Percentiles rank a stretch among this genome's conserved stretches.
Evolutionary conservation across 2,888 invertebrate species (phyloP).

Genomic region (Cybosia mesomella): DNA sequence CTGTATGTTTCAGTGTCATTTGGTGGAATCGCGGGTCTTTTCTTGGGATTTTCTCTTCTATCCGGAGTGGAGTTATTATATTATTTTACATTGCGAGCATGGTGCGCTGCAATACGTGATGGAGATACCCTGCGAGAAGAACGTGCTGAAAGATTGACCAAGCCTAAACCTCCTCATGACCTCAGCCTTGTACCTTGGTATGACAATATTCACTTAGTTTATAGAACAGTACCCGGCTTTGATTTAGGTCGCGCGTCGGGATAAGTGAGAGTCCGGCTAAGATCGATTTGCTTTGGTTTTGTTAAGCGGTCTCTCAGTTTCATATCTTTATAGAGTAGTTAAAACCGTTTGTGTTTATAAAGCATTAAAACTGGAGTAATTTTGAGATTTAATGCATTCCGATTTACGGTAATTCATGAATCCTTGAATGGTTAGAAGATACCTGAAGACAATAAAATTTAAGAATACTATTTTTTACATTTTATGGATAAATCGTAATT

Average conservation of each 20-base stretch:
- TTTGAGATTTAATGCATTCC: too few species aligned
- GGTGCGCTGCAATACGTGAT: slow-evolving; percentile 87
- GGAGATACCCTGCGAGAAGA: slow-evolving; percentile 78
- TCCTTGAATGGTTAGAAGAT: too few species aligned
- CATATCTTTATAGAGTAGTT: too few species aligned
- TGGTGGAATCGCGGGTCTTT: slow-evolving; percentile 89
- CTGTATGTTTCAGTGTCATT: slow-evolving; percentile 84
- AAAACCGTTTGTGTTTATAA: too few species aligned
- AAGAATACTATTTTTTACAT: too few species aligned
- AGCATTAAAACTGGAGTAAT: too few species aligned
- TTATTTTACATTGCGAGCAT: slow-evolving; percentile 91
- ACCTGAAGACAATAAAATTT: too few species aligned
- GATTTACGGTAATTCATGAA: too few species aligned
- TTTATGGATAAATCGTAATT: too few species aligned
- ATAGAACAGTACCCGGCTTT: too few species aligned
- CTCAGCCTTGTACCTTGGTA: slow-evolving; percentile 81
- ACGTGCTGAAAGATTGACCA: slow-evolving; percentile 73
- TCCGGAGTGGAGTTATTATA: slow-evolving; percentile 92
- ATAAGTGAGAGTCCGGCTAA: background rate
- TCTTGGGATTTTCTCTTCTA: slow-evolving; percentile 91
- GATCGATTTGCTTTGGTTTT: too few species aligned
- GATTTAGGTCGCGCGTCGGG: background rate
- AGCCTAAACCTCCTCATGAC: slow-evolving; percentile 78
- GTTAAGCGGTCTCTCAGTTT: too few species aligned
- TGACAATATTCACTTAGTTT: background rate